Base-by-base conservation (phyloP, 2,797 vertebrate species). In the Chiloscyllium punctatum region DNA sequence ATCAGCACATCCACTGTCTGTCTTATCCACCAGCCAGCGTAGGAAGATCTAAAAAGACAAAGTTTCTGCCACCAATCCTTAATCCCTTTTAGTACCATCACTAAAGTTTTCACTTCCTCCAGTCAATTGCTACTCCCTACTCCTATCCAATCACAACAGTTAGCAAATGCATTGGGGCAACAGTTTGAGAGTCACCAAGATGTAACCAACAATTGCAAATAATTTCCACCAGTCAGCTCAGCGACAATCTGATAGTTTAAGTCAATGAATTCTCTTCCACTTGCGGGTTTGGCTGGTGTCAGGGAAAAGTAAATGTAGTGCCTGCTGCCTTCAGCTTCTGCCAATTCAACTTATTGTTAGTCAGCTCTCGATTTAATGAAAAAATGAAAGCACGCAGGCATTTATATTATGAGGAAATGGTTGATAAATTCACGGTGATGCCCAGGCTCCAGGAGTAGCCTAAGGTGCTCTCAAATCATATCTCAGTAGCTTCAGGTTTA, bases 391-490 rank as follows among this genome's bases (percentile, higher is more conserved):
- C 33, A 92, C 18, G 88, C 62, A 92, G 1, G 62, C n/a, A 92
- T 37, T 92, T 69, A 69, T 92, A 68, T 42, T 42, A n/a, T 90
- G 87, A 90, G 30, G 87, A n/a, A 90, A 66, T 90, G 57, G 92
- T 69, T 92, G 90, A 92, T 69, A 69, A 68, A 92, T 68, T 69
- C 90, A 42, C 7, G 30, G 48, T n/a, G 71, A 95, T 57, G 71
- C 72, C 30, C 71, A 33, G 30, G 27, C 30, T 18, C 21, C 71
- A 77, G 72, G 51, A 51, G 15, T 27, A 72, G 27, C 71, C 37
- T 53, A 51, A 74, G 68, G 27, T 72, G 94, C 71, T 95, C 33
- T 95, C 71, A 72, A 95, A 95, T 95, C 71, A 94, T 51, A 48
- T 72, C 92, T 68, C 91, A 42, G n/a, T 30, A 16, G 23, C 94